Evolutionary conservation across 2,113 vertebrate species (phyloP).

Genomic region (Nerophis lumbriciformis): DNA sequence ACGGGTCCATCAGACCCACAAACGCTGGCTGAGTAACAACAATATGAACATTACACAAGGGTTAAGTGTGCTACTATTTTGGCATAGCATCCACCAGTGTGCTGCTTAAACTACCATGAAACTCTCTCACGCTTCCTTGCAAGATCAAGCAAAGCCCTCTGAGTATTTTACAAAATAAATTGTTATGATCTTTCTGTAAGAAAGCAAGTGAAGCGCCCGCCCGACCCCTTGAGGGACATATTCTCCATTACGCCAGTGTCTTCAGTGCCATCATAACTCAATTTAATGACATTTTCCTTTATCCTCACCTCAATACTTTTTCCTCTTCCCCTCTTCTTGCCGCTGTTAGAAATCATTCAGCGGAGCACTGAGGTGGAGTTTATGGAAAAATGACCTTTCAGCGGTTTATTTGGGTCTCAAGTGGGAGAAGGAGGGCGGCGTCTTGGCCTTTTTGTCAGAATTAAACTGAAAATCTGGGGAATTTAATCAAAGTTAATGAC

Average conservation of each 20-base stretch:
- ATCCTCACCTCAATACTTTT: constrained; percentile 18
- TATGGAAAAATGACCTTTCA: constrained; percentile 40
- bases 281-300: constrained; percentile 42
- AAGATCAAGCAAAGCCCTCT: not conserved
- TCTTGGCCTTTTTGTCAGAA: constrained; percentile 33
- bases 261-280: constrained; percentile 19
- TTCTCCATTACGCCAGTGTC: constrained; percentile 16
- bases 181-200: constrained; percentile 10
- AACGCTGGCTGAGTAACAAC: too few relatives aligned
- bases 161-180: constrained; percentile 15
- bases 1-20: too few relatives aligned
- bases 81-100: not conserved
- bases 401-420: constrained; percentile 25
- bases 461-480: constrained; percentile 52
- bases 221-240: constrained; percentile 17
- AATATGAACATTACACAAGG: too few relatives aligned
- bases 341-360: constrained; percentile 27
- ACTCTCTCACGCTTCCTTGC: not conserved
- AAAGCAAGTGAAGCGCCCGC: not conserved
- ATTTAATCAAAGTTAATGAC: constrained; percentile 50
- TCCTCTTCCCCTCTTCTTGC: not conserved
- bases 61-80: not conserved
- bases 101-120: not conserved
- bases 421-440: constrained; percentile 17
- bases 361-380: constrained; percentile 16